Evolutionary conservation across 2,888 invertebrate species (phyloP).

Genomic region (Apodemia mormo): DNA sequence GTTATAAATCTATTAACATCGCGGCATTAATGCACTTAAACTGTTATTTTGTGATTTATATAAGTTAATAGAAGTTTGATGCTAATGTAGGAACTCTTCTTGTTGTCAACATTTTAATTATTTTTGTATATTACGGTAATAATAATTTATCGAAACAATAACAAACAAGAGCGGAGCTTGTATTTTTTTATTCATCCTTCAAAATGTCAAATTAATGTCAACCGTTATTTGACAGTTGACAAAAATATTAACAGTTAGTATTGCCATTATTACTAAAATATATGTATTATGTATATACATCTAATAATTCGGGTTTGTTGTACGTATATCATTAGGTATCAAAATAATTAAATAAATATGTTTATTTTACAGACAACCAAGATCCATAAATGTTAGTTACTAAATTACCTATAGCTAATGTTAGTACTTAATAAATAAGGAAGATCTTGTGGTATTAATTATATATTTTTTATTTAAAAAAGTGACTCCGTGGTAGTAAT

Average conservation of each 20-base stretch:
- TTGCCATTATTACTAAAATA: background rate
- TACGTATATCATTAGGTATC: no score
- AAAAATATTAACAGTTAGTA: background rate
- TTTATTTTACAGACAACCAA: no score
- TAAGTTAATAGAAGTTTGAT: conserved; percentile 53
- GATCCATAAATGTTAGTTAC: no score
- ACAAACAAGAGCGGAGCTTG: conserved; percentile 10
- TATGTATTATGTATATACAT: no score
- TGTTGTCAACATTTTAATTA: conserved; percentile 40
- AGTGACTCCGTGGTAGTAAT: no score
- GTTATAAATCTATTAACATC: conserved; percentile 72
- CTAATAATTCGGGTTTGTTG: no score
- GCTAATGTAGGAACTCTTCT: conserved; percentile 56
- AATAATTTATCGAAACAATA: conserved; percentile 9
- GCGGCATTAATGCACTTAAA: conserved; percentile 49
- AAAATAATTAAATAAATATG: no score
- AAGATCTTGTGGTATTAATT: no score
- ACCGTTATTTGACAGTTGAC: background rate
- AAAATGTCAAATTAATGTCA: conserved; percentile 10
- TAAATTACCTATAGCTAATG: no score
- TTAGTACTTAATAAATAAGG: no score
- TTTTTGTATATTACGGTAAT: background rate
- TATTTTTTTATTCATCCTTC: conserved; percentile 13
- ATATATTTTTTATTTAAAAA: no score
- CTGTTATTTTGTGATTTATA: conserved; percentile 40